These are phyloP conservation scores for Diabrotica balteata DNA, from an alignment of 2,888 invertebrate genomes.

Conservation along the genomic window DNA sequence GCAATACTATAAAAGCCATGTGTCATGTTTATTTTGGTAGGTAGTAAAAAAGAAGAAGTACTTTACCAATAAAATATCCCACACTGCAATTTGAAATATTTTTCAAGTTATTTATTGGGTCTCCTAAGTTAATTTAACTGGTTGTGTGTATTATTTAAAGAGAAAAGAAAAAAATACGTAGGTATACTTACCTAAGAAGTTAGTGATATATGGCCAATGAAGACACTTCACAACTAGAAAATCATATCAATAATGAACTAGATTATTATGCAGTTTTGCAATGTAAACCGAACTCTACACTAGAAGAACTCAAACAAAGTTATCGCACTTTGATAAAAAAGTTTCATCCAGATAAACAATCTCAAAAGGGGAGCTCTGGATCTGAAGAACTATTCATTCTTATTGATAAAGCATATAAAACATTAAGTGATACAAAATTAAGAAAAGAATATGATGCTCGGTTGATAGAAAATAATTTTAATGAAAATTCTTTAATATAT, in stretches of 20 bases:
- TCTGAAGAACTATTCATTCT: conserved; percentile 59
- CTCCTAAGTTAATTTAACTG: no score
- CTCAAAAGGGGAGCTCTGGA: conserved; percentile 13
- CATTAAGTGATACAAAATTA: conserved; percentile 66
- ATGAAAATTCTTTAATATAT: conserved; percentile 67
- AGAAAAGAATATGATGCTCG: conserved; percentile 73
- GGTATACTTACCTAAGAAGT: conserved; percentile 3
- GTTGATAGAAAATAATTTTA: conserved; percentile 66
- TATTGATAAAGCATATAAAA: conserved; percentile 77
- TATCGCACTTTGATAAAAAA: conserved; percentile 67
- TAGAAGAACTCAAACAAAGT: conserved; percentile 67
- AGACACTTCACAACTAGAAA: conserved; percentile 7
- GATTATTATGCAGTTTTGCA: conserved; percentile 66
- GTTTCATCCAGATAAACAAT: conserved; percentile 68
- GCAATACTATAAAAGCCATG: no score
- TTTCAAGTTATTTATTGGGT: no score
- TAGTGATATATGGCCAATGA: conserved; percentile 10
- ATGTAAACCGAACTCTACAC: conserved; percentile 64
- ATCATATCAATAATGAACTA: conserved; percentile 29
- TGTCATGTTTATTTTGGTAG: no score
- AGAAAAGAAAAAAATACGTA: not conserved
- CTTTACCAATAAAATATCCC: no score
- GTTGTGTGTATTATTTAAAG: not conserved
- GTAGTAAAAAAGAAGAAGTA: no score
- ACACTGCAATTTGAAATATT: no score